These are phyloP conservation scores for Odontomyia ornata DNA, from an alignment of 2,888 invertebrate species.

Conservation along the genomic window DNA sequence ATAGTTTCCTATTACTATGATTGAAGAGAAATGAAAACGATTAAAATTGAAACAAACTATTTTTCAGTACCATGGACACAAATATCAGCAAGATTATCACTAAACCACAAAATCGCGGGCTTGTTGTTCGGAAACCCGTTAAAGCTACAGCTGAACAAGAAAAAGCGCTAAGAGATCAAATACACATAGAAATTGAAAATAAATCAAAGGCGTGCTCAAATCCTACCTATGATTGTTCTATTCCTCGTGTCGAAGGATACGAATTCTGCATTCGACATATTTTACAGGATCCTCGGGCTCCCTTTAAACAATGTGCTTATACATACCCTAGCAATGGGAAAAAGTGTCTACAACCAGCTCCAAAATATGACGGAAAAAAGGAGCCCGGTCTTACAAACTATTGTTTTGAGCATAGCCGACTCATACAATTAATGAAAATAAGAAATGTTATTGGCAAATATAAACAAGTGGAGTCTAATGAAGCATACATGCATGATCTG, in stretches of 20 bases:
- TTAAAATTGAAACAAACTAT: too few relatives aligned
- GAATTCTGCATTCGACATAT: conserved; percentile 85
- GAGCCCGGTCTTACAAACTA: conserved; percentile 68
- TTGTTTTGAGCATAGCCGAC: conserved; percentile 76
- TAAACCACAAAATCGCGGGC: conserved; percentile 48
- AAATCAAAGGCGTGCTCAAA: conserved; percentile 72
- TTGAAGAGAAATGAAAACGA: too few relatives aligned
- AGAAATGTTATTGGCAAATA: conserved; percentile 69
- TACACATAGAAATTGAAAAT: conserved; percentile 71
- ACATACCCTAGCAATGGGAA: conserved; percentile 74
- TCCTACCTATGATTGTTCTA: conserved; percentile 73
- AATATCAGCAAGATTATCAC: conserved; percentile 47
- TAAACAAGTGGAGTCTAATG: conserved; percentile 73
- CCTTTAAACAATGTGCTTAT: conserved; percentile 83
- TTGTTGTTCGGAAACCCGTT: conserved; percentile 46
- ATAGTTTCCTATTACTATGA: too few relatives aligned
- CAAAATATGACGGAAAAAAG: conserved; percentile 75
- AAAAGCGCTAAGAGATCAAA: conserved; percentile 64
- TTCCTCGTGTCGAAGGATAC: conserved; percentile 75
- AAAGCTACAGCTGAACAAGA: conserved; percentile 54
- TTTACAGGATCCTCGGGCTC: conserved; percentile 81
- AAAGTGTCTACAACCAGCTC: conserved; percentile 81
- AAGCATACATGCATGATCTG: conserved; percentile 71
- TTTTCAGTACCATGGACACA: conserved; percentile 23
- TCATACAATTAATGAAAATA: conserved; percentile 71